Percentiles rank a stretch among this genome's conserved stretches.
Conservation (phyloP, 2,113 vertebrate genomes). For the Python bivittatus region DNA sequence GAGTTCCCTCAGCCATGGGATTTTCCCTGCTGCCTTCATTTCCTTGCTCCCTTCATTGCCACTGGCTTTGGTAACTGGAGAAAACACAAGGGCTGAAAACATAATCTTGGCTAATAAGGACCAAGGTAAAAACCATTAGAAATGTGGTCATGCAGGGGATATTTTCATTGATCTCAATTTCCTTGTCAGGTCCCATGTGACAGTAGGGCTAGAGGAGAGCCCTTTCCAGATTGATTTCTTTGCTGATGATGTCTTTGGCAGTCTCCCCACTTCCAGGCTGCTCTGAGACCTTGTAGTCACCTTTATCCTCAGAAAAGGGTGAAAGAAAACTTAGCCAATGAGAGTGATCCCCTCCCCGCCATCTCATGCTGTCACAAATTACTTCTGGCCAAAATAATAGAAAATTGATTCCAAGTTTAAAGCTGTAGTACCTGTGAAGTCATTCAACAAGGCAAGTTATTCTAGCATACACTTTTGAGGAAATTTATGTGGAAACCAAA, state of each 20-base stretch:
- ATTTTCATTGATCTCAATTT: too few relatives aligned
- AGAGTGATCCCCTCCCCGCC: background rate
- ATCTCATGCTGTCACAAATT: background rate
- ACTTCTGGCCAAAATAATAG: background rate
- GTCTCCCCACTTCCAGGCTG: background rate
- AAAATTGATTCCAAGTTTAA: background rate
- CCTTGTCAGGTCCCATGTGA: background rate
- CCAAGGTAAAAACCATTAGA: background rate
- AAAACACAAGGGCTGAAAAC: background rate
- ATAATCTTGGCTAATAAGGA: background rate
- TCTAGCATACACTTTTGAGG: background rate
- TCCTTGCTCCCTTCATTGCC: background rate
- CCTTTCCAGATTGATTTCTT: background rate
- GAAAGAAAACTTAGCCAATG: background rate
- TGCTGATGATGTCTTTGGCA: background rate
- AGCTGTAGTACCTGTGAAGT: background rate
- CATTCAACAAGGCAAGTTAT: background rate
- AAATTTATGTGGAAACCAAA: background rate
- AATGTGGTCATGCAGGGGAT: too few relatives aligned
- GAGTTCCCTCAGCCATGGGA: background rate
- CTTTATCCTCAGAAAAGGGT: background rate
- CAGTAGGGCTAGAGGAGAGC: background rate
- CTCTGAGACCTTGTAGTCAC: background rate
- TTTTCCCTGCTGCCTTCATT: background rate
- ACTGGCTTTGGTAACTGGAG: background rate